Conservation (phyloP, 2,888 invertebrate genomes). For the Camponotus fellah region DNA sequence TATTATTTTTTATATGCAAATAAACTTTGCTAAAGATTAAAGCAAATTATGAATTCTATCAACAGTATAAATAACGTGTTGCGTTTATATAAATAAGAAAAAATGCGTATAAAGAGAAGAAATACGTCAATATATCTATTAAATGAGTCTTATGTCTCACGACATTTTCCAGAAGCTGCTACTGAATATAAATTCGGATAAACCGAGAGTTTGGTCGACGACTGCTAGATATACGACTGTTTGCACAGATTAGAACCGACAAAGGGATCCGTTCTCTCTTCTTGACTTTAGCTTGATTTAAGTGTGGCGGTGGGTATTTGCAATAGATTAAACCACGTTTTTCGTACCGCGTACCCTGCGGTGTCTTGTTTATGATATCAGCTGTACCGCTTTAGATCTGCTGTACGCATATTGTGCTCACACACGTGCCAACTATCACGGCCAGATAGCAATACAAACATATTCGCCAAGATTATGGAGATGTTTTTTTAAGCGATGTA, state of each 20-base stretch:
- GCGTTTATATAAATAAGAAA: neutral
- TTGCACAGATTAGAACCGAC: slow-evolving; percentile 82
- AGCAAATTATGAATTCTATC: neutral
- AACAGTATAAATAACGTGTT: neutral
- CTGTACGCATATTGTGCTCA: slow-evolving; percentile 70
- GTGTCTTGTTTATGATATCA: slow-evolving; percentile 64
- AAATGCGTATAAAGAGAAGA: neutral
- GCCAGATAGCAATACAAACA: slow-evolving; percentile 22
- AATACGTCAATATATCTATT: neutral
- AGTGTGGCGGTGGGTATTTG: slow-evolving; percentile 80
- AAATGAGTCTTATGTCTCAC: neutral
- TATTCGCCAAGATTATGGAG: neutral
- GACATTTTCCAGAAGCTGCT: slow-evolving; percentile 61
- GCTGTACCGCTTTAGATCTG: slow-evolving; percentile 48
- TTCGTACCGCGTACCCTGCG: slow-evolving; percentile 54
- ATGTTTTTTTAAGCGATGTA: neutral
- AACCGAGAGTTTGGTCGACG: slow-evolving; percentile 64
- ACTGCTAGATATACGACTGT: slow-evolving; percentile 77
- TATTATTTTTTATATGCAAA: neutral
- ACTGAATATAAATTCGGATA: slow-evolving; percentile 64
- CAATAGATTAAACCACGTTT: slow-evolving; percentile 79
- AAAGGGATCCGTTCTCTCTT: slow-evolving; percentile 79
- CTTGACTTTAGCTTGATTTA: slow-evolving; percentile 79
- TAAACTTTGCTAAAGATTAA: neutral
- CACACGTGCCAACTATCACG: slow-evolving; percentile 32